Evolutionary conservation across 2,113 vertebrate genomes (phyloP), one percentile per base, ranked within the genome.

Genomic region (Cygnus atratus): DNA sequence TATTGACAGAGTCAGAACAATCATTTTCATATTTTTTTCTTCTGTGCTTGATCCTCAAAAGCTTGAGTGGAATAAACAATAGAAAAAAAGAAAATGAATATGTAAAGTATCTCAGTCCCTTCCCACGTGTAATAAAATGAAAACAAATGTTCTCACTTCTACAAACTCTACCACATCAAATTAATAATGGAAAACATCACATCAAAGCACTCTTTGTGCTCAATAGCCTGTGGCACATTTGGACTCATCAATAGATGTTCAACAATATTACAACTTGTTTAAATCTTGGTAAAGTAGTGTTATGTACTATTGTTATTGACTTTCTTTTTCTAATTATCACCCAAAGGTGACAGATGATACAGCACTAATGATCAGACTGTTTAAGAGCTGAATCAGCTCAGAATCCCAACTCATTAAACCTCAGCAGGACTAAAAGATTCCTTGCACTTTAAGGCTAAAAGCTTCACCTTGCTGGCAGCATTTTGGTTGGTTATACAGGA

Each of bases 271-370:
- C 97, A 98, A 98, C 97, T 97, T 96, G 97, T 97, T 98, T 98
- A 98, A 98, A 98, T 98, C 97, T 98, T 97, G 86, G 97, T 98
- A 96, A 98, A 98, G 96, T 97, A 97, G 97, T 98, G 95, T 97
- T 98, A 97, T 97, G 97, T 97, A 98, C 97, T 98, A 97, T 97
- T 98, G 98, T 95, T 98, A 98, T 98, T 98, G 98, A 98, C 98
- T 98, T 98, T 93, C 94, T 91, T 97, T 97, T 98, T 97, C 98
- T 98, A 98, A 98, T 98, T 98, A 98, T 98, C 97, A 98, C 96
- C 98, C 97, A 98, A 98, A 98, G 98, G 98, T 98, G 98, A 98
- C 96, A 90, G 97, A 98, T 98, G 97, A 97, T 97, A 92, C 90
- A 97, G 92, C 97, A 94, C 96, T 98, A 98, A 98, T 98, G 98